phyloP scores from a whole-genome alignment of 2,113 vertebrate species.

The Syngnathus scovelli region DNA sequence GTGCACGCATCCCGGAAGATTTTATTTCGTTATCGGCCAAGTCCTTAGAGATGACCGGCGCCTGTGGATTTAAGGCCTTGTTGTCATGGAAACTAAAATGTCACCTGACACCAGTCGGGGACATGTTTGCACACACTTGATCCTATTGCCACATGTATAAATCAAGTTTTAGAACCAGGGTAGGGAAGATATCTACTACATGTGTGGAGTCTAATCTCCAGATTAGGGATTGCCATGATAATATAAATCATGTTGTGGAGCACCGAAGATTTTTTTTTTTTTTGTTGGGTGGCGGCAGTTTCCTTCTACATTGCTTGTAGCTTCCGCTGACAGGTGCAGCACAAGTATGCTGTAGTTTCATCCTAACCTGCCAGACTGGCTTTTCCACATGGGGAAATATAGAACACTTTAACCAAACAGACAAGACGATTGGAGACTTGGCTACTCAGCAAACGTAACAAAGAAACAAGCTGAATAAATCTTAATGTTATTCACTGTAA shows the following conservation, averaged over 20 bases:
- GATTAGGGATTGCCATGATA: constrained; percentile 11
- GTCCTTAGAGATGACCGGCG: constrained; percentile 38
- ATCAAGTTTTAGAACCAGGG: constrained; percentile 9
- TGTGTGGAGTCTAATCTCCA: background rate
- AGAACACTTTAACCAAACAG: background rate
- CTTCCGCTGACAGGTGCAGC: constrained; percentile 41
- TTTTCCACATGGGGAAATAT: constrained; percentile 15
- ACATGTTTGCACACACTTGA: constrained; percentile 54
- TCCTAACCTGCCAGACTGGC: constrained; percentile 64
- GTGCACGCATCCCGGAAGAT: constrained; percentile 29
- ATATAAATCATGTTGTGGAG: background rate
- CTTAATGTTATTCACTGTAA: too few species aligned
- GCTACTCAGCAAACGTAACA: background rate
- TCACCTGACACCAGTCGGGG: constrained; percentile 61
- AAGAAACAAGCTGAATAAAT: background rate
- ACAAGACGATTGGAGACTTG: background rate
- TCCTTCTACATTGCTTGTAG: too few species aligned
- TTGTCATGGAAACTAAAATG: constrained; percentile 54
- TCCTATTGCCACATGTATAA: constrained; percentile 8
- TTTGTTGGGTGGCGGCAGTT: too few species aligned
- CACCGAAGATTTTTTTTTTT: background rate
- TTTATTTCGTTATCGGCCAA: constrained; percentile 58
- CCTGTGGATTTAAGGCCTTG: constrained; percentile 45
- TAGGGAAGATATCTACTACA: background rate
- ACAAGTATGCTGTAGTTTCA: constrained; percentile 59